Conservation (phyloP, 2,888 invertebrate genomes). For the Lochmaea crataegi region DNA sequence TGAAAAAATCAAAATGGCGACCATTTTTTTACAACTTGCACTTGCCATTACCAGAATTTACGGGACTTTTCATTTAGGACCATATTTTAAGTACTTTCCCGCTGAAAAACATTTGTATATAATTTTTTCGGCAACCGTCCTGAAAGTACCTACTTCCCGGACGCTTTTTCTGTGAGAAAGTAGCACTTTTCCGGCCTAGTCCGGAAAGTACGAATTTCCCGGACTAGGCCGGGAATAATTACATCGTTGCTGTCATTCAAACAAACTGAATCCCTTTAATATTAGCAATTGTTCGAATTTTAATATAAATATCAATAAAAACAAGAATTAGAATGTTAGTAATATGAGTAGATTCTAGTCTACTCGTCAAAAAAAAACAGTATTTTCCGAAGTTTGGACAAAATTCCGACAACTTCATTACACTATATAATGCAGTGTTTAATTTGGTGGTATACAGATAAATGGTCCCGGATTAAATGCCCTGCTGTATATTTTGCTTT, state of each 20-base stretch:
- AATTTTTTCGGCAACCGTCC: neutral
- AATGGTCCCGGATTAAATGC: neutral
- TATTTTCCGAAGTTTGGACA: neutral
- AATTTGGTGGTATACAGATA: neutral
- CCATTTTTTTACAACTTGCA: neutral
- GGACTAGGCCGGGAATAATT: too few relatives aligned
- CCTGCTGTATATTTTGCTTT: neutral
- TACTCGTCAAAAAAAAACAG: too few relatives aligned
- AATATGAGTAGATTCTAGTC: too few relatives aligned
- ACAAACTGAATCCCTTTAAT: too few relatives aligned
- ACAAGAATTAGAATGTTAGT: too few relatives aligned
- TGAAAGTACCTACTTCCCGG: too few relatives aligned
- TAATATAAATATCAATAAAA: too few relatives aligned
- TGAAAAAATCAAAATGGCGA: conserved; percentile 2
- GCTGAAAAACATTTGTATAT: conserved; percentile 4
- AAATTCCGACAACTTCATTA: conserved; percentile 4
- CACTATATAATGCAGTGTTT: neutral
- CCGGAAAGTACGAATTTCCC: too few relatives aligned
- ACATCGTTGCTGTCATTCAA: too few relatives aligned
- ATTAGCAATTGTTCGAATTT: too few relatives aligned
- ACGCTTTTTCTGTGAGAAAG: too few relatives aligned
- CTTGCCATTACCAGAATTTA: neutral
- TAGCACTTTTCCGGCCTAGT: too few relatives aligned
- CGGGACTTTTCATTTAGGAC: conserved; percentile 3
- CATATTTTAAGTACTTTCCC: conserved; percentile 1